A percentile compares a stretch with the other conserved stretches of the same genome.
Evolutionary conservation across 2,888 invertebrate genomes (phyloP).

Genomic region (Cephus rjabovi): DNA sequence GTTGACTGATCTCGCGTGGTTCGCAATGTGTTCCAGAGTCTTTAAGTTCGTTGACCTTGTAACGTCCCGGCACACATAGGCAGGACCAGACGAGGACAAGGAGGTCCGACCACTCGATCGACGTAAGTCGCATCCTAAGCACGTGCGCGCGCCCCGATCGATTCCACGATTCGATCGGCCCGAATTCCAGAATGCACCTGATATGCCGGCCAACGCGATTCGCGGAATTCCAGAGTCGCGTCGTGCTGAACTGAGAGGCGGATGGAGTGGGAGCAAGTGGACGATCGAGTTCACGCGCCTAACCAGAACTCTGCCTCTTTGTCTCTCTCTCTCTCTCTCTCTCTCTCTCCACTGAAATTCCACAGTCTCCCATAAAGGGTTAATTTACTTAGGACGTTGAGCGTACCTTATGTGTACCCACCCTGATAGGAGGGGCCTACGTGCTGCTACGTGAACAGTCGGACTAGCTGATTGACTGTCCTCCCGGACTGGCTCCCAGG

Average conservation of each 20-base stretch:
- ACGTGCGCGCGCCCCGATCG: neutral
- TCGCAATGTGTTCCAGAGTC: neutral
- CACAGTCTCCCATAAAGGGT: neutral
- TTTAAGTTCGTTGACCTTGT: constrained; percentile 41
- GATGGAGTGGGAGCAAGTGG: too few species aligned
- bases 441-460: neutral
- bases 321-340: too few species aligned
- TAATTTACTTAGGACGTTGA: neutral
- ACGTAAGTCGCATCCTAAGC: constrained; percentile 26
- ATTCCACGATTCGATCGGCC: neutral
- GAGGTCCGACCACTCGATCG: constrained; percentile 21
- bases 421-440: neutral
- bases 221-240: neutral
- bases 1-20: neutral
- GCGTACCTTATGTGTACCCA: neutral
- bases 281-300: neutral
- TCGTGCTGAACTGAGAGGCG: neutral
- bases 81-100: too few species aligned
- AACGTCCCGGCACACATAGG: constrained; percentile 28
- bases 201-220: neutral
- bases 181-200: neutral
- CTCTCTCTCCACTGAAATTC: too few species aligned
- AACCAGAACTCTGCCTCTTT: neutral
- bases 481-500: neutral
- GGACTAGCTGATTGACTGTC: neutral